Base-by-base conservation (phyloP, 2,888 invertebrate genomes). In the Agrypnus murinus region DNA sequence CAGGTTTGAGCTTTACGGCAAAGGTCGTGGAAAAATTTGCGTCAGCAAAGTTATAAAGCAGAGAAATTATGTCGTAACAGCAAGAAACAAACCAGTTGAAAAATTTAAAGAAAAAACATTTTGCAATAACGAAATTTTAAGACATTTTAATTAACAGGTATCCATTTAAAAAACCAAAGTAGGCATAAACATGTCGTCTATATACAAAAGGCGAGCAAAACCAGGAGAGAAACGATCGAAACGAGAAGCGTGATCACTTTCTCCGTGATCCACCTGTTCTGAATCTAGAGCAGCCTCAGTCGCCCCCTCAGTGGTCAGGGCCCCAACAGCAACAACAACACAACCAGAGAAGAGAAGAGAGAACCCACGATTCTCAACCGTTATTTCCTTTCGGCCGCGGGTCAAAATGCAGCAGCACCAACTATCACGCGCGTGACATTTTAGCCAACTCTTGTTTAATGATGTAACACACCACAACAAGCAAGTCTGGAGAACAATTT, bases 241-340 rank as follows among this genome's bases (percentile, higher is more conserved):
- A n/a, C n/a, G n/a, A 70, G 73, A 77, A 76, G 75, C 74, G 77
- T 68, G 77, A 80, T 79, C 79, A 81, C 81, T 81, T 81, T 81
- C 81, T 81, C 81, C 76, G 43, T 60, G 78, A 79, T 78, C 78
- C 80, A 81, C 81, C 80, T 81, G 80, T 79, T 77, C 75, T 75
- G 78, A 78, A 81, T 81, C 78, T 80, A 77, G 81, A 81, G 78
- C 81, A 80, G 69, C 70, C 62, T 48, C 67, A 31, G 63, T 65
- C 63, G 68, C 65, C 71, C 74, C 74, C 69, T 74, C 72, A 53
- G 76, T 66, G 77, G 77, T 75, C 75, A 71, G 75, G 73, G 74
- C 77, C 76, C 72, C 74, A 62, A n/a, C n/a, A n/a, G n/a, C n/a
- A n/a, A n/a, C n/a, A n/a, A n/a, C 66, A 34, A 9, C 6, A 34